Base-by-base conservation (phyloP, 2,797 vertebrate species). In the Artibeus lituratus region DNA sequence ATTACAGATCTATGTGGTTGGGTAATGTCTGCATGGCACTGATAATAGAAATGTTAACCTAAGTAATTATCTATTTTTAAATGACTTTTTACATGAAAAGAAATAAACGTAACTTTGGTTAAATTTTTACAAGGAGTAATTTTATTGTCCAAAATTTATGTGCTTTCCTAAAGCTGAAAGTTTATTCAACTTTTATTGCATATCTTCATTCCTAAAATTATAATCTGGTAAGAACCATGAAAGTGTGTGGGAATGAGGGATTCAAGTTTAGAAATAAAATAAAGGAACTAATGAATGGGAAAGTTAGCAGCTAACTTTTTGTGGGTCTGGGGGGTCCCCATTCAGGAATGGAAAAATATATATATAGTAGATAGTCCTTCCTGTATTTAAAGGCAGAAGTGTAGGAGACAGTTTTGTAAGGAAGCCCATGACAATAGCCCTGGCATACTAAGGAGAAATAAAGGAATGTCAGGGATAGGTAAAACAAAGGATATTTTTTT, bases 41-140 rank as follows among this genome's bases (percentile, higher is more conserved):
- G 47, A 87, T 57, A 93, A 76, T 16, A 18, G 37, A 83, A 78
- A 69, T 91, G 16, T 87, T 26, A 59, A 59, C 53, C 21, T 35
- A 51, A 73, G 21, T 49, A 82, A 94, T 59, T 12, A n/a, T n/a
- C 29, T 89, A n/a, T 74, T 88, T 94, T 67, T 77, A 77, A 83
- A 78, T 81, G 7, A 26, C 35, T 49, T 49, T 53, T 77, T 91
- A 86, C 16, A 51, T 90, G 39, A 59, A 80, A 82, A 67, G 67
- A 91, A 90, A 74, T 57, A 93, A 86, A 42, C 29, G 35, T 70
- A 24, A 55, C 26, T 65, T 47, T 19, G 39, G 26, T 67, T 85
- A 85, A 5, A 67, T 53, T 73, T 94, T 94, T 91, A 73, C 37
- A 69, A 74, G 96, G n/a, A 65, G 65, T 89, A 15, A 67, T 72